These are phyloP conservation scores for Tamandua tetradactyla DNA, from an alignment of 2,797 vertebrate genomes.

Conservation along the genomic window DNA sequence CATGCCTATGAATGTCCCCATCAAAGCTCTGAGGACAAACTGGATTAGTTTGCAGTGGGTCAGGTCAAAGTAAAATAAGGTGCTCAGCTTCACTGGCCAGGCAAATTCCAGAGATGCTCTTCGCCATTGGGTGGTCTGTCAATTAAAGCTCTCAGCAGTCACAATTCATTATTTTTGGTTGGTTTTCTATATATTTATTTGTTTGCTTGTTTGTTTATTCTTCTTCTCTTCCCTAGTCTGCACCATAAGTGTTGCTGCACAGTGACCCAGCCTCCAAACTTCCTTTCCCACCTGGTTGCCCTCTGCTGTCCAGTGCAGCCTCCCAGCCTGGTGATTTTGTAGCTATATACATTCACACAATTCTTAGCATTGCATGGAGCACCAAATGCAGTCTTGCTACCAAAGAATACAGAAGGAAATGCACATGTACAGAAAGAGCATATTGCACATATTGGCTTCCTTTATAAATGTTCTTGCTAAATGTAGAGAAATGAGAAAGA, in stretches of 20 bases:
- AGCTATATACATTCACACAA: background rate
- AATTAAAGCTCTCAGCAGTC: background rate
- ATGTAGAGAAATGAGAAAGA: background rate
- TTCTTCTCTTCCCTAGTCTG: background rate
- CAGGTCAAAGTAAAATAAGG: rapidly evolving
- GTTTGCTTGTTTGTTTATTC: background rate
- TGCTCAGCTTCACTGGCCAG: background rate
- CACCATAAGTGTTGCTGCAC: background rate
- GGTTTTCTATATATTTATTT: background rate
- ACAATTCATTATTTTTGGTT: background rate
- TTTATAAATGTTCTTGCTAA: background rate
- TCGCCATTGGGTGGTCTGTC: background rate
- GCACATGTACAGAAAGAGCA: background rate
- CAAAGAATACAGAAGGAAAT: background rate
- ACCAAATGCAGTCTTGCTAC: background rate
- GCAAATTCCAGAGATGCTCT: background rate
- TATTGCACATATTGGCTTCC: background rate
- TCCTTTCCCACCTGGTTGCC: background rate
- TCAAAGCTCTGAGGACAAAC: background rate
- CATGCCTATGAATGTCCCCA: background rate
- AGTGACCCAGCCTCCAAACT: background rate
- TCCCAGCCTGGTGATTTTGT: background rate
- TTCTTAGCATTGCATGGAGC: background rate
- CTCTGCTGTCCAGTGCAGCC: background rate
- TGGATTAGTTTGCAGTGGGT: background rate